These are phyloP conservation scores for Gallinago media DNA, from an alignment of 2,113 vertebrate genomes.

Conservation along the genomic window DNA sequence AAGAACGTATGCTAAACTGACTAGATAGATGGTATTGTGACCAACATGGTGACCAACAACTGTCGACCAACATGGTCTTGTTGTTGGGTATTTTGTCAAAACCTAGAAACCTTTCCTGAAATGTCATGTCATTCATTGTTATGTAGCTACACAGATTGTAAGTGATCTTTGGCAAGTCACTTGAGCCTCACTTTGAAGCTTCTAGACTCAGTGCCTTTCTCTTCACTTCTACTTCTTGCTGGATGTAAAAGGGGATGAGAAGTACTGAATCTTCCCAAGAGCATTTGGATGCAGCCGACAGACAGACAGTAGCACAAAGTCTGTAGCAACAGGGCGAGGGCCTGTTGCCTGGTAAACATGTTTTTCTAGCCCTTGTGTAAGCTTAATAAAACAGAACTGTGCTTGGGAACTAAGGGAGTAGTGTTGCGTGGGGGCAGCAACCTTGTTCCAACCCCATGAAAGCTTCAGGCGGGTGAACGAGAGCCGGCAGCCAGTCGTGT, in stretches of 20 bases:
- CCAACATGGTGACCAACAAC: too few relatives aligned
- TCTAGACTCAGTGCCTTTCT: background rate
- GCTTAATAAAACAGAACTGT: too few relatives aligned
- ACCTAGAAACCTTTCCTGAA: background rate
- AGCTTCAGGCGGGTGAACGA: too few relatives aligned
- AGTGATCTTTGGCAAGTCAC: background rate
- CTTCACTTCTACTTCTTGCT: background rate
- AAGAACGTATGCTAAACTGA: background rate
- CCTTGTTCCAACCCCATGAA: too few relatives aligned
- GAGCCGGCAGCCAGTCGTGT: too few relatives aligned
- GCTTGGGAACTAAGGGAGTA: too few relatives aligned
- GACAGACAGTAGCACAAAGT: too few relatives aligned
- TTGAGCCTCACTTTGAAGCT: background rate
- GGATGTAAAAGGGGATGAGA: background rate
- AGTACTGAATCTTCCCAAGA: background rate
- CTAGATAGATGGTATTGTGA: background rate
- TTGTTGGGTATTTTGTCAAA: background rate
- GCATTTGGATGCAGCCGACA: background rate
- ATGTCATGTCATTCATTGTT: background rate
- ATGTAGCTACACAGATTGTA: background rate
- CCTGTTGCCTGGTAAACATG: too few relatives aligned
- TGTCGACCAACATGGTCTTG: background rate
- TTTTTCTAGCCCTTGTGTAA: too few relatives aligned
- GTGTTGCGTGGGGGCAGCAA: too few relatives aligned
- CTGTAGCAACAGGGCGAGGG: accelerated